Conservation (phyloP, 2,797 vertebrate genomes). For the Accipiter superciliosus region DNA sequence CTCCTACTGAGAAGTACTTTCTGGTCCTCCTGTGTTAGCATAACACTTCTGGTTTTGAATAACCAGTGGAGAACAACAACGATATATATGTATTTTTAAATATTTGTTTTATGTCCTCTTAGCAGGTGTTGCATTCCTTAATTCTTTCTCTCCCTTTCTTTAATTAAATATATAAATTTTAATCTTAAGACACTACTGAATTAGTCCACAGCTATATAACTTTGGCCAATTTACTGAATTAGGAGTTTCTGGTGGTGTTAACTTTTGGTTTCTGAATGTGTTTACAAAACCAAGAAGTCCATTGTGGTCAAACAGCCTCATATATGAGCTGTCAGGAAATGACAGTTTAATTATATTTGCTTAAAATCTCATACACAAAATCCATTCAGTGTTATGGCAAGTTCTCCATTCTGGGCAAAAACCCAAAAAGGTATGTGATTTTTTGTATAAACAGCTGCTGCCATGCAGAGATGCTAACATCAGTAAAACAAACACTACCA, state of each 20-base stretch:
- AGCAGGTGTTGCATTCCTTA: neutral
- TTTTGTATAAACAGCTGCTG: conserved; percentile 37
- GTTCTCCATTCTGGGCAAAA: neutral
- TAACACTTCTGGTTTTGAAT: neutral
- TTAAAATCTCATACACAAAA: neutral
- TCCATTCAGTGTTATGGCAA: neutral
- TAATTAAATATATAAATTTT: neutral
- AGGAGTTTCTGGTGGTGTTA: neutral
- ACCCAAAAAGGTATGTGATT: neutral
- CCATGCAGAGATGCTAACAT: neutral
- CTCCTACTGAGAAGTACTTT: neutral
- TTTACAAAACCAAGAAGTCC: neutral
- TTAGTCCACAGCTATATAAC: neutral
- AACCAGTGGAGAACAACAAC: neutral
- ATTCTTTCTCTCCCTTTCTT: neutral
- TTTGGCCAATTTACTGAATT: neutral
- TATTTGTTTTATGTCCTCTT: neutral
- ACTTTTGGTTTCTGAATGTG: neutral
- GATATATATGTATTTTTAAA: neutral
- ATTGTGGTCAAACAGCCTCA: neutral
- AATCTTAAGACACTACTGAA: neutral
- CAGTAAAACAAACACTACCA: neutral
- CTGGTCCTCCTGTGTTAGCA: neutral
- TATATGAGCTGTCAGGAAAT: neutral
- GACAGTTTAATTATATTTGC: conserved; percentile 14